Evolutionary conservation across 2,888 invertebrate genomes (phyloP), one percentile per base, ranked within the genome.

Genomic region (Atethmia centrago): DNA sequence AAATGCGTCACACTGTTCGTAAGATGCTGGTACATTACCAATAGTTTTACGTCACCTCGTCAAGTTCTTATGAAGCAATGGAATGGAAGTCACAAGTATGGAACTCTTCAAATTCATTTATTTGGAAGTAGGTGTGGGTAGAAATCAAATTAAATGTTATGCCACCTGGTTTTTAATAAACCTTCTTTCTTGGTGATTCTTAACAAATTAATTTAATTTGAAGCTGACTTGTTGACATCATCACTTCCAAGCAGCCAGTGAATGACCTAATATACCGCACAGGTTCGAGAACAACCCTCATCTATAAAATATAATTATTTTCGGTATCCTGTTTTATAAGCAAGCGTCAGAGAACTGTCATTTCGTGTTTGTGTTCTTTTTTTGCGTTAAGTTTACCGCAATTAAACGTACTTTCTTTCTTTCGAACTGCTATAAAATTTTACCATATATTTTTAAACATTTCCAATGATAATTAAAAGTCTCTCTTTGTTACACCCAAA

Each of bases 1-100:
- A 79, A 42, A 71, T 71, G 67, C 19, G 62, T 71, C 61, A 69
- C 1, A 25, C 2, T 40, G 21, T 78, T 66, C 59, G 79, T 63
- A 73, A 71, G 1, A 31, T 61, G 12, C 2, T n/a, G 21, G 45
- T 36, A 51, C 0, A 31, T 63, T 63, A n/a, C 19, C 19, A 36
- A 19, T 2, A 5, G 5, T 21, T n/a, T 55, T 28, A 61, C 47
- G 5, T 66, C 59, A 40, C 49, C 14, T 49, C 42, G 56, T 19
- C 16, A 56, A 49, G 12, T 68, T 49, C 69, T 45, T 21, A 0
- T 53, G 31, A 70, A 51, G 12, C 42, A n/a, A 63, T 49, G 9
- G 16, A 47, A 36, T 59, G 3, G 3, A 8, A 36, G 31, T 21
- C 55, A 55, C 55, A 3, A 10, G 31, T 31, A 21, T 31, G 3